phyloP scores from a whole-genome alignment of 2,888 invertebrate species.

The Sialis lutaria region DNA sequence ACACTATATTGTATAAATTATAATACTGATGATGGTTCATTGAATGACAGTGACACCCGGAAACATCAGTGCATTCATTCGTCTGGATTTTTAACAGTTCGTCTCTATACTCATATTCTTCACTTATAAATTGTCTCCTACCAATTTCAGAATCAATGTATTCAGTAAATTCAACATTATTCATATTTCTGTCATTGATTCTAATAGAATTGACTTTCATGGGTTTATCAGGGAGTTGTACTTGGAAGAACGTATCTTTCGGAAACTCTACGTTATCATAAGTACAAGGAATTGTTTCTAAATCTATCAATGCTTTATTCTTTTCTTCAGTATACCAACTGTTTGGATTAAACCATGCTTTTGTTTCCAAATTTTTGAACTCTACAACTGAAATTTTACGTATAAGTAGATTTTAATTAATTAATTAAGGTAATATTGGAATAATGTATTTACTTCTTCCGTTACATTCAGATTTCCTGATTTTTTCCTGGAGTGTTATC shows the following conservation, averaged over 20 bases:
- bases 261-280: constrained; percentile 2
- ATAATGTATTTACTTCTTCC: constrained; percentile 1
- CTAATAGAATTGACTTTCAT: constrained; percentile 5
- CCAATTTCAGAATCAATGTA: constrained; percentile 6
- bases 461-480: neutral
- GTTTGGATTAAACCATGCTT: constrained; percentile 1
- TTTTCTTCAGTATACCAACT: neutral
- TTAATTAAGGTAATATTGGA: neutral
- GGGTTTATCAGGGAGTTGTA: constrained; percentile 6
- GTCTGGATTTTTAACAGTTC: constrained; percentile 5
- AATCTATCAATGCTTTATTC: neutral
- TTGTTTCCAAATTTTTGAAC: constrained; percentile 1
- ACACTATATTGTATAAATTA: constrained; percentile 3
- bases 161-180: constrained; percentile 1
- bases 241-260: neutral
- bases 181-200: constrained; percentile 2
- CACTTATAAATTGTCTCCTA: constrained; percentile 5
- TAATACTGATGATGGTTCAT: neutral
- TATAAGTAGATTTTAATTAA: neutral
- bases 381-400: constrained; percentile 1
- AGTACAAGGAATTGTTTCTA: constrained; percentile 1
- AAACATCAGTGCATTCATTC: constrained; percentile 3
- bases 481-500: neutral
- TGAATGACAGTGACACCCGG: constrained; percentile 6
- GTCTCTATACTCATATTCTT: constrained; percentile 5